Evolutionary conservation across 1,140 invertebrate species (phyloP), one percentile per base, ranked within the genome.

Genomic region (Telenomus remus): DNA sequence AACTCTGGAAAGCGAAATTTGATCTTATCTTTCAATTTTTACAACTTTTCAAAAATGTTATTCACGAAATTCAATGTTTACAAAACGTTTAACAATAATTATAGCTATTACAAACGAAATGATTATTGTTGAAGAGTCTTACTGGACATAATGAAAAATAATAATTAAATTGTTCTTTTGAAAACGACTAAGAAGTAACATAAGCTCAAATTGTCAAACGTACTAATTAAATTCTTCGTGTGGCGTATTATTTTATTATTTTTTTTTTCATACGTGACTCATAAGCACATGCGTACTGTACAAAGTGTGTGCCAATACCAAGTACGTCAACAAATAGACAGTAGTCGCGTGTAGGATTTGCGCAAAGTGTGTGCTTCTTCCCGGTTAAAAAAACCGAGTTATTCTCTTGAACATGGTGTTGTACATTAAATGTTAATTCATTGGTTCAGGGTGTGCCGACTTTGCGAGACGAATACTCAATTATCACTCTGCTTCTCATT

Each of bases 231-330:
- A 12, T 44, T 43, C n/a, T n/a, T 6, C 39, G 13, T 44, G 13
- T 12, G 43, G 13, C 43, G n/a, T 13, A 12, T 7, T 44, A 44
- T 44, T 44, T 44, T 39, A 3, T 9, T 39, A 10, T 13, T 44
- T 44, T 13, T 44, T 7, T 8, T 44, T 43, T n/a, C n/a, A 43
- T 44, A 51, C 37, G 54, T 65, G 61, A 65, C 50, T 55, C 50
- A 48, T 54, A 42, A 19, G 12, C 15, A 13, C 16, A 35, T 50
- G 12, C 19, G 43, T 12, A 37, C 14, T 14, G 16, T 5, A 48
- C n/a, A n/a, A n/a, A n/a, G n/a, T n/a, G n/a, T n/a, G 16, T 49
- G 6, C 56, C 11, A 43, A 5, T 56, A 56, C 27, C n/a, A 27
- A 42, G 15, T 46, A 13, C 43, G 43, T 43, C 43, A 47, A 3